Evolutionary conservation across 2,797 vertebrate genomes (phyloP).

Genomic region (Hippoglossus hippoglossus): DNA sequence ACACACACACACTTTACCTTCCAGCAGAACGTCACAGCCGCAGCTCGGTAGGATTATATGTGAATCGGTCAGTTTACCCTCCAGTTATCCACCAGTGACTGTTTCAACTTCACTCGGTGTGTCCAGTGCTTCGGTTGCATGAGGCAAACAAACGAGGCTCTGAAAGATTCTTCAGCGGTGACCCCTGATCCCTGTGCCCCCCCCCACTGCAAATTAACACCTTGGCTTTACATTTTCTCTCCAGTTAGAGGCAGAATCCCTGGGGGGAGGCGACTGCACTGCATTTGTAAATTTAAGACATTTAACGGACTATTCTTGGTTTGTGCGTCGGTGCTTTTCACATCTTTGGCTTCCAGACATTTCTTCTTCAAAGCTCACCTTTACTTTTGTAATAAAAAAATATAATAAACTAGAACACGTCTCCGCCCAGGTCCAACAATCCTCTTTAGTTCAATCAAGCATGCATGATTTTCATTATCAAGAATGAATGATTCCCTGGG

Average conservation of each 20-base stretch:
- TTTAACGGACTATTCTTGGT: not conserved
- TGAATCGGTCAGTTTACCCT: not conserved
- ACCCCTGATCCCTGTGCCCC: constrained; percentile 59
- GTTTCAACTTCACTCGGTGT: constrained; percentile 1
- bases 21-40: not conserved
- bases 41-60: not conserved
- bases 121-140: constrained; percentile 6
- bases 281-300: not conserved
- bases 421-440: too few relatives aligned
- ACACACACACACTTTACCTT: constrained; percentile 49
- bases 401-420: too few relatives aligned
- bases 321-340: not conserved
- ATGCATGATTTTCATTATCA: too few relatives aligned
- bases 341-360: not conserved
- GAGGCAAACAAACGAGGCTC: constrained; percentile 50
- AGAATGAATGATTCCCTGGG: too few relatives aligned
- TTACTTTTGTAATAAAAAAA: too few relatives aligned
- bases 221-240: constrained; percentile 71
- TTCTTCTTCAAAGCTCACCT: too few relatives aligned
- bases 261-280: not conserved
- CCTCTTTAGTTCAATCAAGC: too few relatives aligned
- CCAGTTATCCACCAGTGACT: not conserved
- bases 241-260: constrained; percentile 6
- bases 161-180: constrained; percentile 75
- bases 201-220: constrained; percentile 74